A percentile compares a stretch with the other conserved stretches of the same genome.
These are phyloP conservation scores for Amphiprion percula DNA, from an alignment of 2,113 vertebrate species.

Conservation along the genomic window DNA sequence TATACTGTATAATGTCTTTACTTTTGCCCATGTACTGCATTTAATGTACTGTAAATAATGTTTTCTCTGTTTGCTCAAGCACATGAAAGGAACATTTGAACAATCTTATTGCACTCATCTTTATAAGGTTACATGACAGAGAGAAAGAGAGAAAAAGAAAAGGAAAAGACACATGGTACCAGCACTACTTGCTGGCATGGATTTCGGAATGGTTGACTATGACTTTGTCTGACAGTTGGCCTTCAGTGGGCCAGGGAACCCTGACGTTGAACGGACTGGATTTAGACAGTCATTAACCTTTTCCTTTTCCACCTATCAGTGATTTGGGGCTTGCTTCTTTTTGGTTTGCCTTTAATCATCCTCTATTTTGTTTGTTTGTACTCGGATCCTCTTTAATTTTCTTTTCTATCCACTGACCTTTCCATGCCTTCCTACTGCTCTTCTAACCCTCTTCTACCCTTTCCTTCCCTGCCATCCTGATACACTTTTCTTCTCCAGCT, in stretches of 20 bases:
- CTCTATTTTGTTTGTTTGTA: constrained; percentile 62
- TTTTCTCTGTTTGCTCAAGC: constrained; percentile 17
- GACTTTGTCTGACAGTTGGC: constrained; percentile 53
- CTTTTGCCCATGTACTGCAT: not conserved
- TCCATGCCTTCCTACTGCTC: constrained; percentile 67
- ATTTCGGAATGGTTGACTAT: constrained; percentile 46
- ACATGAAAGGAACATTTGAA: constrained; percentile 2
- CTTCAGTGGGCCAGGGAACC: constrained; percentile 42
- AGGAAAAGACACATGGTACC: not conserved
- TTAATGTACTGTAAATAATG: not conserved
- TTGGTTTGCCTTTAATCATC: constrained; percentile 76
- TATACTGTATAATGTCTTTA: not conserved
- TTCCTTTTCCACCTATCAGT: constrained; percentile 61
- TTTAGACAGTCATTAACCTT: constrained; percentile 62
- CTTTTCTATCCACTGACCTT: constrained; percentile 64
- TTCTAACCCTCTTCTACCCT: constrained; percentile 71
- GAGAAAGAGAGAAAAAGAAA: constrained; percentile 1
- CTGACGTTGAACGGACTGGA: constrained; percentile 43
- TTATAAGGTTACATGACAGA: not conserved
- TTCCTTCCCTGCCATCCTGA: constrained; percentile 62
- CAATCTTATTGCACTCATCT: not conserved
- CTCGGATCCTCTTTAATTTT: constrained; percentile 69
- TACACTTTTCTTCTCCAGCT: constrained; percentile 90
- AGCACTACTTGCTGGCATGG: constrained; percentile 17
- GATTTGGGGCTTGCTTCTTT: constrained; percentile 69